These are phyloP conservation scores for Rhodeus uyekii DNA, from an alignment of 2,797 vertebrate genomes.

Conservation along the genomic window DNA sequence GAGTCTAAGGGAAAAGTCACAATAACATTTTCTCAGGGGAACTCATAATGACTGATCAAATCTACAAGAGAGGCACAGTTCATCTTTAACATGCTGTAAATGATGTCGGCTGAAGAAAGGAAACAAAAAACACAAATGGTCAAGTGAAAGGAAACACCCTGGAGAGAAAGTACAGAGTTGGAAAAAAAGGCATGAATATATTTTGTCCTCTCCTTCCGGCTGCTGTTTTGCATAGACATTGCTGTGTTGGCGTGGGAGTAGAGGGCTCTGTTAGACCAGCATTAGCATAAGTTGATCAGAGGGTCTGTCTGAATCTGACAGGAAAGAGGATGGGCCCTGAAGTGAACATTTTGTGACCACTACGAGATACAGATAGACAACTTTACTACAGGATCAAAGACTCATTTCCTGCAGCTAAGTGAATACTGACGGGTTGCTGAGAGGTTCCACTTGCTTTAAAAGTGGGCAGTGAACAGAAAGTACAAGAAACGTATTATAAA, in stretches of 20 bases:
- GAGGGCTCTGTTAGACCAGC: constrained; percentile 74
- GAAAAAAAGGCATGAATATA: constrained; percentile 59
- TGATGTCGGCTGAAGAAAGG: constrained; percentile 27
- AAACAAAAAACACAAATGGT: constrained; percentile 11
- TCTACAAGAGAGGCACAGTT: constrained; percentile 42
- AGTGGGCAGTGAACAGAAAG: constrained; percentile 2
- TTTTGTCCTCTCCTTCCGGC: constrained; percentile 67
- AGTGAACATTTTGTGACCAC: constrained; percentile 60
- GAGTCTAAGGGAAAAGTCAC: constrained; percentile 20
- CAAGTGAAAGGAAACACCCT: constrained; percentile 15
- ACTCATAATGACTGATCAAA: constrained; percentile 50
- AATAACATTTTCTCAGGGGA: constrained; percentile 39
- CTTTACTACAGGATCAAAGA: constrained; percentile 67
- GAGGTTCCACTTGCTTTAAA: background rate
- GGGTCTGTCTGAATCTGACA: constrained; percentile 71
- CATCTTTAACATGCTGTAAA: constrained; percentile 38
- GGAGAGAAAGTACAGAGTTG: constrained; percentile 14
- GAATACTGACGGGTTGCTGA: background rate
- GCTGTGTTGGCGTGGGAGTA: constrained; percentile 71
- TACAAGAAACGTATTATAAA: background rate
- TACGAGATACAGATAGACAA: constrained; percentile 40
- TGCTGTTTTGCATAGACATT: constrained; percentile 70
- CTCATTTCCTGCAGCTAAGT: constrained; percentile 21
- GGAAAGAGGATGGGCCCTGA: constrained; percentile 74
- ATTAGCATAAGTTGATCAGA: constrained; percentile 84